Conservation (phyloP, 2,797 vertebrate genomes). For the Clamator glandarius region DNA sequence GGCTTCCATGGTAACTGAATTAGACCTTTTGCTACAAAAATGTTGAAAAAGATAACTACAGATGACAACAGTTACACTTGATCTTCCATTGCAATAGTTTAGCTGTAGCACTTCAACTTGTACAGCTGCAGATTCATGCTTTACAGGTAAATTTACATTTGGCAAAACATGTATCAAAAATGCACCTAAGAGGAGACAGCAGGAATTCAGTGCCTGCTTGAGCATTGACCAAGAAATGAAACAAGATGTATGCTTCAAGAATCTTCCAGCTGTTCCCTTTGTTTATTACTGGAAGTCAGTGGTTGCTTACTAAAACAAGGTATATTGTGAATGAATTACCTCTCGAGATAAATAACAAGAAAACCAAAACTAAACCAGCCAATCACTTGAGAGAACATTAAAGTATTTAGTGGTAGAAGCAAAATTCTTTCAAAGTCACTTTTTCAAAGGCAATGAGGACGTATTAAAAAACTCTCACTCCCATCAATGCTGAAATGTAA, state of each 20-base stretch:
- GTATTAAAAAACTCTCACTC: not conserved
- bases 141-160: not conserved
- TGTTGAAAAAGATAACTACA: not conserved
- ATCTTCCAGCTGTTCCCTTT: not conserved
- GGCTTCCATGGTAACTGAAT: not conserved
- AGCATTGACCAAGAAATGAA: not conserved
- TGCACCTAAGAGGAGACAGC: not conserved
- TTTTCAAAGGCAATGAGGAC: not conserved
- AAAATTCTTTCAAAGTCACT: not conserved
- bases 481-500: not conserved
- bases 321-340: not conserved
- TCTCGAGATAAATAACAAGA: not conserved
- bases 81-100: not conserved
- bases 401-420: not conserved
- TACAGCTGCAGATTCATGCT: not conserved
- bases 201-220: not conserved
- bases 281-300: not conserved
- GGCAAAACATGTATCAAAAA: not conserved
- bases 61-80: not conserved
- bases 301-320: not conserved
- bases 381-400: not conserved
- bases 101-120: not conserved
- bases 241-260: not conserved
- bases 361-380: not conserved
- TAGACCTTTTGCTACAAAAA: not conserved